phyloP scores from a whole-genome alignment of 2,113 vertebrate genomes.

The Siniperca knerii region DNA sequence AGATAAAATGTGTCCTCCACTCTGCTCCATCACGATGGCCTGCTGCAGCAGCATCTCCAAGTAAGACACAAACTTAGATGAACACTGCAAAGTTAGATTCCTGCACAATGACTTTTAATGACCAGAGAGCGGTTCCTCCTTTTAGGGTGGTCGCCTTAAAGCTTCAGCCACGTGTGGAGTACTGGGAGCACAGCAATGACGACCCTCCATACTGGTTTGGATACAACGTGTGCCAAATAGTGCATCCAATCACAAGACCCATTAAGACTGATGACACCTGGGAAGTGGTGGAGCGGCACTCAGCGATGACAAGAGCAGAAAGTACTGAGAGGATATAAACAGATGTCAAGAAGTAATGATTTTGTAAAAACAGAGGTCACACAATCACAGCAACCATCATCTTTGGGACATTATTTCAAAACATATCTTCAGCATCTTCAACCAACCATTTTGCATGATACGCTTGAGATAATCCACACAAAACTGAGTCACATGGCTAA shows the following conservation, averaged over 20 bases:
- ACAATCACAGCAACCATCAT: not conserved
- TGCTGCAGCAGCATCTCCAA: conserved; percentile 85
- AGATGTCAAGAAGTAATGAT: not conserved
- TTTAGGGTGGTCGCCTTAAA: conserved; percentile 83
- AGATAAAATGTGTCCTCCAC: conserved; percentile 81
- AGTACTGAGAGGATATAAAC: not conserved
- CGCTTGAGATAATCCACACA: conserved; percentile 4
- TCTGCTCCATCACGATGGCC: conserved; percentile 83
- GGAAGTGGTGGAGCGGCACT: conserved; percentile 25
- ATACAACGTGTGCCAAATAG: conserved; percentile 56
- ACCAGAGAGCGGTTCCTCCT: conserved; percentile 33
- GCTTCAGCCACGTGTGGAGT: conserved; percentile 75
- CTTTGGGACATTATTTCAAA: not conserved
- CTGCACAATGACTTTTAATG: not conserved
- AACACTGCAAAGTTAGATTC: not conserved
- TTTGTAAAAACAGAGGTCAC: not conserved
- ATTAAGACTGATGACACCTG: conserved; percentile 39
- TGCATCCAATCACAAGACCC: conserved; percentile 38
- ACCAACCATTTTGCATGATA: not conserved
- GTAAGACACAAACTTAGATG: conserved; percentile 74
- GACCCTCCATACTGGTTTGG: conserved; percentile 81
- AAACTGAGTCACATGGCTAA: not conserved
- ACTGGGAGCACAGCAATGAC: conserved; percentile 81
- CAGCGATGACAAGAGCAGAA: conserved; percentile 16
- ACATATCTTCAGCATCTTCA: not conserved